Conservation (phyloP, 2,888 invertebrate genomes). For the Zaprionus obscuricornis region DNA sequence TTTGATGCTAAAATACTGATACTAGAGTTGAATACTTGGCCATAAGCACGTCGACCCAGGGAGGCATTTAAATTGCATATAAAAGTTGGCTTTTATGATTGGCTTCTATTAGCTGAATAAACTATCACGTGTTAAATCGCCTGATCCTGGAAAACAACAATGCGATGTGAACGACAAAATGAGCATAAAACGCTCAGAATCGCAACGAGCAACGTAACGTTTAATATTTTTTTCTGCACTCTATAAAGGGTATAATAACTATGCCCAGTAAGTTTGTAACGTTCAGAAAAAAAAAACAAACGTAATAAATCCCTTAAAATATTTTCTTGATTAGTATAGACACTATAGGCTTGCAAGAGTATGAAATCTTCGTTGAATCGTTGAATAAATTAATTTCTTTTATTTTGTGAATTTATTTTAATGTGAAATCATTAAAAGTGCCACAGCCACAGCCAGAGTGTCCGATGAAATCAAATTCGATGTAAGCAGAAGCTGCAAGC, state of each 20-base stretch:
- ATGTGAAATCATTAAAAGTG: constrained; percentile 29
- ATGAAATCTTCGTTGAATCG: too few relatives aligned
- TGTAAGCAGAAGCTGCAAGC: constrained; percentile 11
- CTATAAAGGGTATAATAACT: too few relatives aligned
- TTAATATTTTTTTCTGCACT: constrained; percentile 24
- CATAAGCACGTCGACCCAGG: constrained; percentile 1
- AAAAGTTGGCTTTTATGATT: constrained; percentile 69
- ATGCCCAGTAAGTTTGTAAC: too few relatives aligned
- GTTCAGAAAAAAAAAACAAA: too few relatives aligned
- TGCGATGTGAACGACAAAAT: constrained; percentile 7
- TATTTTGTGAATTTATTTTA: constrained; percentile 50
- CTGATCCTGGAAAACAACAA: constrained; percentile 34
- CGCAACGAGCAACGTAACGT: constrained; percentile 14
- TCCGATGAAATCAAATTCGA: constrained; percentile 23
- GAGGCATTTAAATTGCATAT: constrained; percentile 62
- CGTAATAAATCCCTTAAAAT: too few relatives aligned
- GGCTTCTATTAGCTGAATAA: constrained; percentile 72
- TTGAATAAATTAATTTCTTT: too few relatives aligned
- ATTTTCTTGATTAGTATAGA: too few relatives aligned
- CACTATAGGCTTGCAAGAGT: too few relatives aligned
- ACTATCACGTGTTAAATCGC: constrained; percentile 68
- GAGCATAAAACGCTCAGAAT: constrained; percentile 36
- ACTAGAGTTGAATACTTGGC: background rate
- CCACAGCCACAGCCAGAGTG: background rate
- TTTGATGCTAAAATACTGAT: constrained; percentile 70